Percentiles rank a stretch among this genome's conserved stretches.
phyloP scores from a whole-genome alignment of 1,140 invertebrate genomes.

The Thalassaphorura encarpata region DNA sequence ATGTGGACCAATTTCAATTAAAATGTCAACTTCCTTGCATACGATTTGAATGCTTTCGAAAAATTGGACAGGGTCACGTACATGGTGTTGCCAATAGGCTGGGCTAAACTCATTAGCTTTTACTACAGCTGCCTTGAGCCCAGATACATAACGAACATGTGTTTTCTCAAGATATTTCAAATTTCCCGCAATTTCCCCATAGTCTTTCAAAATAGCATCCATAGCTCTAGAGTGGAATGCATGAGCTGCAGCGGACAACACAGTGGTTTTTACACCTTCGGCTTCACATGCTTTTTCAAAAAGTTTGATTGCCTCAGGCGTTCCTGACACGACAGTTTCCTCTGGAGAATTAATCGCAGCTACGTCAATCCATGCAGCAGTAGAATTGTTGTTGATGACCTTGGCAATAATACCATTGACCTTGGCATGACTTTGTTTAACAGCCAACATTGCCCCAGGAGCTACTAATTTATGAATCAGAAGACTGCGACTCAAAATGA shows the following conservation, averaged over 20 bases:
- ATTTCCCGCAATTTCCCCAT: background rate
- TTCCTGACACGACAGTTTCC: conserved; percentile 4
- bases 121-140: background rate
- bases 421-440: background rate
- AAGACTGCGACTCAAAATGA: background rate
- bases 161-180: background rate
- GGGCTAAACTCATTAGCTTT: background rate
- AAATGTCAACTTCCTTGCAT: background rate
- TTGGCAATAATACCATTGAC: background rate
- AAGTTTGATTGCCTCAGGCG: background rate
- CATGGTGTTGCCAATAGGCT: background rate
- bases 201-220: conserved; percentile 4
- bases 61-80: conserved; percentile 1
- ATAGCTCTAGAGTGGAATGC: conserved; percentile 8
- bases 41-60: background rate
- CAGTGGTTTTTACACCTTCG: background rate
- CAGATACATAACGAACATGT: background rate
- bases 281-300: background rate
- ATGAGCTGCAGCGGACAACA: background rate
- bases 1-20: conserved; percentile 1
- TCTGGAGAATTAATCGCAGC: conserved; percentile 3
- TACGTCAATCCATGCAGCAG: background rate
- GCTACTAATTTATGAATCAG: background rate
- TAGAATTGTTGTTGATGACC: background rate
- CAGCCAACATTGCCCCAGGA: background rate